A percentile compares a stretch with the other conserved stretches of the same genome.
Conservation (phyloP, 2,888 invertebrate species). For the Himalopsyche kuldschensis region DNA sequence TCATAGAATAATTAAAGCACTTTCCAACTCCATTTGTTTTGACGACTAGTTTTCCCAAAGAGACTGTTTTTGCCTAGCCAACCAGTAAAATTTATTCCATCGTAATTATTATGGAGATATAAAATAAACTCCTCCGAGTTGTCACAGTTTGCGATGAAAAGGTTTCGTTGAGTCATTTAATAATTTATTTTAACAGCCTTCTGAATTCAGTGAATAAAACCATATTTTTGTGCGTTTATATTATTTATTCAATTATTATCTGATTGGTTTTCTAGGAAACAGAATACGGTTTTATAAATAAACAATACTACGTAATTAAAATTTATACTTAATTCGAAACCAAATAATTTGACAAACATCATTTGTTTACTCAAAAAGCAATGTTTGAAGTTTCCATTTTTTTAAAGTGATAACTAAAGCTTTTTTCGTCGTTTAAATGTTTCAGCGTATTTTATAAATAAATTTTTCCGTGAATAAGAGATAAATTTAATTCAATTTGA, state of each 20-base stretch:
- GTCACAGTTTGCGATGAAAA: neutral
- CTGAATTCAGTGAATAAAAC: neutral
- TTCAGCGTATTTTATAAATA: too few relatives aligned
- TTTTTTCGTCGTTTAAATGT: too few relatives aligned
- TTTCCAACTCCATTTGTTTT: neutral
- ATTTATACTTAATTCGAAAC: too few relatives aligned
- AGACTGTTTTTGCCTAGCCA: slow-evolving; percentile 1
- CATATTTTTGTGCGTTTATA: neutral
- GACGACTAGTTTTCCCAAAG: neutral
- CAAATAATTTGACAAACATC: too few relatives aligned
- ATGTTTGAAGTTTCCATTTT: too few relatives aligned
- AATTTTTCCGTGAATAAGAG: too few relatives aligned
- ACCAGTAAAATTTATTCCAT: neutral
- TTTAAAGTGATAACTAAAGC: too few relatives aligned
- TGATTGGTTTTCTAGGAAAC: neutral
- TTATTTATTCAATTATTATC: neutral
- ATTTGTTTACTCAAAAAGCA: too few relatives aligned
- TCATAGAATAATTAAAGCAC: neutral
- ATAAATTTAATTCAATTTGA: too few relatives aligned
- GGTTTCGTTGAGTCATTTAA: neutral
- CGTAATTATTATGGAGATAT: neutral
- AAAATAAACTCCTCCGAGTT: neutral
- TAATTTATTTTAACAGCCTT: neutral
- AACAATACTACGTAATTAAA: too few relatives aligned
- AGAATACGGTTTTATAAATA: neutral